phyloP scores from a whole-genome alignment of 92 coral and sea anemone species.

The Anthopleura xanthogrammica region DNA sequence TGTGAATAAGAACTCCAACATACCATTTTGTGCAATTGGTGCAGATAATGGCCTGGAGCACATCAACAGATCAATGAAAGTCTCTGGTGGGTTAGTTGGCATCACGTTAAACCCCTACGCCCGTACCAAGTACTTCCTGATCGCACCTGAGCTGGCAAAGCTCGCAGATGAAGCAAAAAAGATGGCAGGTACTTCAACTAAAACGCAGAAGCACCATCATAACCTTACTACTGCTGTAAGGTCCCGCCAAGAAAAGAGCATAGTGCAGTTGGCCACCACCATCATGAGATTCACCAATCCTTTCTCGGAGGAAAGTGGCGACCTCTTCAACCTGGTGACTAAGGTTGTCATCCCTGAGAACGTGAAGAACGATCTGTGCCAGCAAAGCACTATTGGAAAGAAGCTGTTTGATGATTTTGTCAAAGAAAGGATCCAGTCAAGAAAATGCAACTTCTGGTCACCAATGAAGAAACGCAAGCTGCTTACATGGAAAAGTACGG shows the following conservation, averaged over 20 bases:
- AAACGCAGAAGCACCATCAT: conserved; percentile 18
- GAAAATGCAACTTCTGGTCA: conserved; percentile 38
- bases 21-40: conserved; percentile 57
- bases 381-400: conserved; percentile 27
- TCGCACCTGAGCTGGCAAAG: conserved; percentile 52
- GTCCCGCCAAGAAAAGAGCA: conserved; percentile 15
- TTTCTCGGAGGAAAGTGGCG: conserved; percentile 25
- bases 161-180: conserved; percentile 50
- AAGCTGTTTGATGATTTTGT: conserved; percentile 38
- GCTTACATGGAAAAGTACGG: no score
- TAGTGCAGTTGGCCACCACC: conserved; percentile 18
- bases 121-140: conserved; percentile 47
- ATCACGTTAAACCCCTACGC: conserved; percentile 47
- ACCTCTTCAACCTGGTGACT: conserved; percentile 36
- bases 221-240: conserved; percentile 19
- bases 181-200: conserved; percentile 16
- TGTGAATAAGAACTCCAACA: conserved; percentile 47
- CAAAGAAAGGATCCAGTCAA: conserved; percentile 45
- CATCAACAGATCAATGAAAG: conserved; percentile 56
- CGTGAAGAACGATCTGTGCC: conserved; percentile 10
- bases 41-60: conserved; percentile 61
- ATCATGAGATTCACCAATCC: conserved; percentile 37
- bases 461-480: conserved; percentile 55
- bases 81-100: conserved; percentile 54
- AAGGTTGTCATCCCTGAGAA: conserved; percentile 42